A percentile compares a stretch with the other conserved stretches of the same genome.
Evolutionary conservation across 2,797 vertebrate genomes (phyloP).

Genomic region (Chloroceryle amazona): DNA sequence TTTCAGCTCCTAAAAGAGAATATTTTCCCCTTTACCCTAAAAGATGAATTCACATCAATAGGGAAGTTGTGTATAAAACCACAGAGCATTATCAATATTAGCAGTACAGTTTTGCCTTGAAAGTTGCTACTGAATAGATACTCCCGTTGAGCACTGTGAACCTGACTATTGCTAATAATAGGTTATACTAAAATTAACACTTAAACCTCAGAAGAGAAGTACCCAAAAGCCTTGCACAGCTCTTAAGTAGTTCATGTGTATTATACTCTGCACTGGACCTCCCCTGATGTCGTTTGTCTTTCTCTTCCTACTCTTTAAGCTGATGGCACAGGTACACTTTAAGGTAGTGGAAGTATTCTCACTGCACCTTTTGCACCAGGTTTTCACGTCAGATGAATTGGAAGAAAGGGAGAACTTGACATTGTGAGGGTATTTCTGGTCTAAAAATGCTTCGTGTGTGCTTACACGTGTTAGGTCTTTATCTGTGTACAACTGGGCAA

Average conservation of each 20-base stretch:
- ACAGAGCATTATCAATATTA: neutral
- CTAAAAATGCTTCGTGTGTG: neutral
- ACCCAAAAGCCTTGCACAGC: neutral
- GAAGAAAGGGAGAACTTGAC: neutral
- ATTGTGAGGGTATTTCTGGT: neutral
- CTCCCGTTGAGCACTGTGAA: neutral
- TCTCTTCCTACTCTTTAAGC: neutral
- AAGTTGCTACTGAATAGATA: neutral
- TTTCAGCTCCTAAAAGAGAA: neutral
- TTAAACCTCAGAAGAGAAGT: neutral
- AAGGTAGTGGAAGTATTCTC: neutral
- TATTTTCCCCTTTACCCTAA: neutral
- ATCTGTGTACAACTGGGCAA: neutral
- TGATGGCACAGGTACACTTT: neutral
- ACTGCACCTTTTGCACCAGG: neutral
- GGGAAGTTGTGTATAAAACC: neutral
- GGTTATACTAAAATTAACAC: neutral
- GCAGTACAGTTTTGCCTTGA: neutral
- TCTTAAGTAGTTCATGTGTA: neutral
- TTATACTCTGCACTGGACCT: neutral
- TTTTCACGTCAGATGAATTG: neutral
- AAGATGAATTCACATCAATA: neutral
- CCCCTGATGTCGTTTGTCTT: neutral
- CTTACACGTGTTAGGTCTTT: neutral
- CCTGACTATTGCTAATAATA: neutral